A percentile compares a stretch with the other conserved stretches of the same genome.
These are phyloP conservation scores for Drosophila micromelanica DNA, from an alignment of 1,140 invertebrate genomes.

Conservation along the genomic window DNA sequence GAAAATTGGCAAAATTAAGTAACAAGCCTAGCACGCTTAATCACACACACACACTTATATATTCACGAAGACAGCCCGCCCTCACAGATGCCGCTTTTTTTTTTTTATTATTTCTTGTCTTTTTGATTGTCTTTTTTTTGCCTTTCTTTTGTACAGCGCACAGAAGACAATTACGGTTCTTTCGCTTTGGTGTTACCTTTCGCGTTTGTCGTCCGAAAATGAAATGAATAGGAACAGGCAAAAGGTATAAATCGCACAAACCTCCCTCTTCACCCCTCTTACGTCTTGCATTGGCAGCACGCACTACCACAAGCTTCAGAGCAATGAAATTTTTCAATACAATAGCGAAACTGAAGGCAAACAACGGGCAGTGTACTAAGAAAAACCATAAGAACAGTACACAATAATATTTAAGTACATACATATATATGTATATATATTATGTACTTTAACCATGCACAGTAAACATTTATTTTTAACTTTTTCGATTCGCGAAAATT, in stretches of 20 bases:
- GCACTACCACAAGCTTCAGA: constrained; percentile 48
- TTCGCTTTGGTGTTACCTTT: constrained; percentile 67
- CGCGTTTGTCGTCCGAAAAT: constrained; percentile 57
- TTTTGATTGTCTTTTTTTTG: constrained; percentile 38
- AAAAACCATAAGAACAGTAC: constrained; percentile 36
- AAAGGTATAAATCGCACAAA: constrained; percentile 49
- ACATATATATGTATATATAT: constrained; percentile 24
- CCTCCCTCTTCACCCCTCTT: constrained; percentile 28
- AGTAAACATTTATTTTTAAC: constrained; percentile 81
- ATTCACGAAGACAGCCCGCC: constrained; percentile 20
- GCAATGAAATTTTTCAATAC: constrained; percentile 74
- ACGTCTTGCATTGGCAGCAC: constrained; percentile 34
- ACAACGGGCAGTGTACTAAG: constrained; percentile 8
- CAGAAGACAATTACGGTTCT: constrained; percentile 69
- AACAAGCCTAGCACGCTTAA: constrained; percentile 32
- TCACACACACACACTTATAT: background rate
- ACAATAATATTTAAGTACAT: constrained; percentile 38
- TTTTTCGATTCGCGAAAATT: constrained; percentile 79
- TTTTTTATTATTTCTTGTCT: constrained; percentile 14
- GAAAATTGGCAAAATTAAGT: constrained; percentile 46
- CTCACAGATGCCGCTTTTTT: constrained; percentile 42
- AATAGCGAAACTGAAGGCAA: constrained; percentile 43
- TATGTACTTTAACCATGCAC: constrained; percentile 52
- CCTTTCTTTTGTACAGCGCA: constrained; percentile 46
- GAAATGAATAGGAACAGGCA: constrained; percentile 57